Evolutionary conservation across 2,113 vertebrate genomes (phyloP).

Genomic region (Okapia johnstoni): DNA sequence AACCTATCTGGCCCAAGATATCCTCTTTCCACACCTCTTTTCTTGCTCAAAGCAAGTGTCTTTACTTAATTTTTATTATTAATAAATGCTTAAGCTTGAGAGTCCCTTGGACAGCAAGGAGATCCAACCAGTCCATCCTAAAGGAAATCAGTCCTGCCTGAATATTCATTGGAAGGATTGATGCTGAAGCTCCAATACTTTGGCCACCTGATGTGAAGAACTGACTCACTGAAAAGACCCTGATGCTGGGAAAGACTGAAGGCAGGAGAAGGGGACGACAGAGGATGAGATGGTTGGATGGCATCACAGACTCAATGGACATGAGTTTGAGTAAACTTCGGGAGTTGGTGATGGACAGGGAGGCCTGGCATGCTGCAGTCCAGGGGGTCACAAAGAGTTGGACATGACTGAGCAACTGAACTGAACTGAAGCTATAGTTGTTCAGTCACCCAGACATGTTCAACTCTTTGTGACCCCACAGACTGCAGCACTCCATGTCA

Average conservation of each 20-base stretch:
- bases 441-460: background rate
- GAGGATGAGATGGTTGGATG: too few species aligned
- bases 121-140: background rate
- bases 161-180: background rate
- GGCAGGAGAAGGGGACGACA: too few species aligned
- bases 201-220: too few species aligned
- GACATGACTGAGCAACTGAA: background rate
- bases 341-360: too few species aligned
- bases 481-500: background rate
- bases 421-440: background rate
- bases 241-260: too few species aligned
- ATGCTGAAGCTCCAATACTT: background rate
- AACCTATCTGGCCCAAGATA: background rate
- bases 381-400: accelerated
- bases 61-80: background rate
- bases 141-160: background rate
- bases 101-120: background rate
- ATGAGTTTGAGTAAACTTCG: too few species aligned
- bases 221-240: too few species aligned
- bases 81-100: background rate
- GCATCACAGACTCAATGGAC: too few species aligned
- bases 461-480: background rate
- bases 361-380: too few species aligned
- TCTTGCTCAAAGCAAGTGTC: background rate
- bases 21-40: background rate